Evolutionary conservation across 2,888 invertebrate genomes (phyloP), one percentile per base, ranked within the genome.

Genomic region (Kryphioiulus occultus): DNA sequence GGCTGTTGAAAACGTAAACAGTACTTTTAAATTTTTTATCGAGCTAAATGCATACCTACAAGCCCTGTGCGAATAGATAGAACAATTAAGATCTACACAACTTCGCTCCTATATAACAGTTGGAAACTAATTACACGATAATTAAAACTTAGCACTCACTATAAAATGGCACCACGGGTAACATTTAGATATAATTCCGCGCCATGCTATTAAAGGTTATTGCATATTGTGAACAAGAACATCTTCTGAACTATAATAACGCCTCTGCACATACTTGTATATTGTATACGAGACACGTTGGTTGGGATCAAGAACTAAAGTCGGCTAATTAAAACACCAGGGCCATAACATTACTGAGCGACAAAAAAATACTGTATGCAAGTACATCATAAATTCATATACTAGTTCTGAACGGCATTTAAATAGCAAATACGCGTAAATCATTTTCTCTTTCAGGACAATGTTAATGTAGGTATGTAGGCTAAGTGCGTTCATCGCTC

Each of bases 131-230:
- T 78, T 78, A 78, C 30, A 30, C 78, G 30, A 78, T 78, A 78
- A 78, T 78, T 78, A 78, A 78, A 78, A 78, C 78, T 78, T 78
- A 78, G 78, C 78, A 78, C 78, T 78, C 30, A 78, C 78, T 78
- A 78, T 78, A 78, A 78, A 78, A 78, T 30, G 78, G 78, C 78
- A 78, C 78, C 78, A 30, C 22, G 78, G 78, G 78, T 22, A 26
- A 78, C 78, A 78, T 78, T 78, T 78, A 30, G 30, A 78, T 78
- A 78, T 30, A 78, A 78, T 78, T 78, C 30, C 78, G 78, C 78
- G 22, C 78, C 30, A 78, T 78, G 78, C 78, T 78, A 78, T 78
- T 30, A 78, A 78, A 30, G 12, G 78, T 78, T 78, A 78, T 78
- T 78, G 22, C 30, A 30, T 78, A 78, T 78, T 22, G 78, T 78